Conservation (phyloP, 2,113 vertebrate genomes). For the Butastur rufipennis region DNA sequence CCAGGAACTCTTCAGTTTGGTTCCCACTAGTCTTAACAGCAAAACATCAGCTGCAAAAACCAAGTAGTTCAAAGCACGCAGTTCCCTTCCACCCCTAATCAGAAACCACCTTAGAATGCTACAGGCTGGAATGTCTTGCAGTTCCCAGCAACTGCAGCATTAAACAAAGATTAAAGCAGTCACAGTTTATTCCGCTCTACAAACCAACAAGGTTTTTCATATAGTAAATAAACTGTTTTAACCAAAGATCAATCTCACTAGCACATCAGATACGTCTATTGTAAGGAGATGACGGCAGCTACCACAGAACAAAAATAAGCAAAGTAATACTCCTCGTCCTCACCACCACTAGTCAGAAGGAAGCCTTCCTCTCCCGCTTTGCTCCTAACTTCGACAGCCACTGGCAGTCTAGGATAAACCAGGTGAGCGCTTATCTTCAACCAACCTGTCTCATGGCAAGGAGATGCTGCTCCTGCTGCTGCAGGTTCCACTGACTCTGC, state of each 20-base stretch:
- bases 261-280: too few species aligned
- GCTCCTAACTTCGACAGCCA: background rate
- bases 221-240: background rate
- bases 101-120: background rate
- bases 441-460: constrained; percentile 90
- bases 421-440: fast-evolving
- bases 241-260: background rate
- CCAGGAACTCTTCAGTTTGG: background rate
- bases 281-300: fast-evolving
- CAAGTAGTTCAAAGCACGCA: background rate
- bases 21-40: background rate
- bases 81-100: background rate
- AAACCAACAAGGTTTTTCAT: background rate
- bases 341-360: background rate
- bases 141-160: background rate
- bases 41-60: background rate
- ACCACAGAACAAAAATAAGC: background rate
- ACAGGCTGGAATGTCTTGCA: background rate
- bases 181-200: background rate
- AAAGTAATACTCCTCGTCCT: background rate
- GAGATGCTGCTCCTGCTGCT: constrained; percentile 98
- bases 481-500: constrained; percentile 96
- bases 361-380: background rate
- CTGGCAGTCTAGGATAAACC: background rate
- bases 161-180: background rate